Base-by-base conservation (phyloP, 1,140 invertebrate genomes). In the Drosophila sproati region DNA sequence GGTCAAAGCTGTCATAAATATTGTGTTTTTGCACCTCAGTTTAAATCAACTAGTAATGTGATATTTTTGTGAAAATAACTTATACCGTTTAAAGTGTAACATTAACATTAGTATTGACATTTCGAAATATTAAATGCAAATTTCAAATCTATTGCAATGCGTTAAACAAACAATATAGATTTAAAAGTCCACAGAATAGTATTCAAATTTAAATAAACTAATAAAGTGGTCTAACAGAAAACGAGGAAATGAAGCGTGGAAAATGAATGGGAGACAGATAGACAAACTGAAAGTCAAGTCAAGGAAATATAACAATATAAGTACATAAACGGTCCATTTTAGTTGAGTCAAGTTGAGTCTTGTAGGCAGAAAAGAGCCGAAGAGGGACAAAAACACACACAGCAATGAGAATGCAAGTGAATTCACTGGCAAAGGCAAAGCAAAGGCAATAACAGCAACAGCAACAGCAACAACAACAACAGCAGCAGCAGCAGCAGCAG, bases 241-340 rank as follows among this genome's bases (percentile, higher is more conserved):
- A 8, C 3, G 8, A 28, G 35, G 12, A 28, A 34, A 3, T 31
- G 54, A 8, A n/a, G 20, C 35, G 28, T 28, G 12, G n/a, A 32
- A 29, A 20, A 39, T 41, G 39, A 41, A 41, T 41, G 35, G 48
- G 7, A 48, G 37, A 48, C 31, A 29, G 47, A 31, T 8, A 20
- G 6, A 56, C 20, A 56, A 29, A 56, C 50, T 39, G 35, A 56
- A 47, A 56, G 20, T 66, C 37, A 54, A 45, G 31, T 37, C 7
- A n/a, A 32, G 39, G 20, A 69, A 56, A 67, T 59, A 67, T 72
- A 71, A 78, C 68, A 78, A 79, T 74, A 48, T 47, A 48, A 55
- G 12, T 39, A 60, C 32, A 76, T 76, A 80, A 81, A 80, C 73
- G 73, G 62, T 59, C 51, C 73, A 77, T 76, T 81, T 62, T 63